These are phyloP conservation scores for Protophormia terraenovae DNA, from an alignment of 2,888 invertebrate species.

Conservation along the genomic window DNA sequence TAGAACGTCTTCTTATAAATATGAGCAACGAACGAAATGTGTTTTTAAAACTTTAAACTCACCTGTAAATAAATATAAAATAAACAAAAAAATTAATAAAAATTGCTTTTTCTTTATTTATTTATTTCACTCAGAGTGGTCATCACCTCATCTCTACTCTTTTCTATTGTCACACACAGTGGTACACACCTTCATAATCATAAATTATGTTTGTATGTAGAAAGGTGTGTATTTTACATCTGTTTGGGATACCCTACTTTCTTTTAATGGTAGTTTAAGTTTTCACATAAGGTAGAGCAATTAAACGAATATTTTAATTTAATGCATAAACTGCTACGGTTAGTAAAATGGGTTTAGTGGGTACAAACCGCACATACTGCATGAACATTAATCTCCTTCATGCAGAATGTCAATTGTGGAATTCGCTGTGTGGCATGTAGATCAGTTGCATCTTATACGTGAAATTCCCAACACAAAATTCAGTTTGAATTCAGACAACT, in stretches of 20 bases:
- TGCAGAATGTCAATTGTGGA: no score
- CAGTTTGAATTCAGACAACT: no score
- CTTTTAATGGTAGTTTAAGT: neutral
- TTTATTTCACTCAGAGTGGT: conserved; percentile 14
- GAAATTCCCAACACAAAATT: no score
- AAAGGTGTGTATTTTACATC: neutral
- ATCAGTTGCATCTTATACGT: no score
- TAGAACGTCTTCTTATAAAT: conserved; percentile 75
- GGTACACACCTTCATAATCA: neutral
- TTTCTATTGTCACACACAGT: neutral
- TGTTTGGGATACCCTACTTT: neutral
- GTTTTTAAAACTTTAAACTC: conserved; percentile 19
- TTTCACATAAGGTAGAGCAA: neutral
- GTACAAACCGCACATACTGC: no score
- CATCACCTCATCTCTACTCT: neutral
- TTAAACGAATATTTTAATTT: no score
- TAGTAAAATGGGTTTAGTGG: no score
- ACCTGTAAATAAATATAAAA: conserved; percentile 33
- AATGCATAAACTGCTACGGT: no score
- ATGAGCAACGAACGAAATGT: conserved; percentile 6
- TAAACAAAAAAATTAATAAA: conserved; percentile 1
- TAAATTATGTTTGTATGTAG: neutral
- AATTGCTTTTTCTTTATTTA: neutral
- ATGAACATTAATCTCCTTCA: no score
- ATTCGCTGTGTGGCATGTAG: no score